Evolutionary conservation across 2,888 invertebrate species (phyloP).

Genomic region (Phymatocera aterrima): DNA sequence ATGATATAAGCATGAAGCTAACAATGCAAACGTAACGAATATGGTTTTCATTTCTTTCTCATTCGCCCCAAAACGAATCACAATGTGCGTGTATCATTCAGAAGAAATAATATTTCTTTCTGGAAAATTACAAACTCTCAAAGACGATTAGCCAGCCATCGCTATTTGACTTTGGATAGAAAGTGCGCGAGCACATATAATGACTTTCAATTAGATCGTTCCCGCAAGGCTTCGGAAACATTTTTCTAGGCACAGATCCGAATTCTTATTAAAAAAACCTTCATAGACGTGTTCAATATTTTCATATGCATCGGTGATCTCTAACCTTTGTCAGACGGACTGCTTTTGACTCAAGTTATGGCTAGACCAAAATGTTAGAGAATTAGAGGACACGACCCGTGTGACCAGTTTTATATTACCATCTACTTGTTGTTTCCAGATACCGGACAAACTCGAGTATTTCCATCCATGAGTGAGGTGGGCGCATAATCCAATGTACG

Average conservation of each 20-base stretch:
- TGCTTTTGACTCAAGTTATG: constrained; percentile 11
- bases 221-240: neutral
- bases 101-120: neutral
- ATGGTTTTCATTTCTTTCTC: neutral
- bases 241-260: neutral
- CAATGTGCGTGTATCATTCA: neutral
- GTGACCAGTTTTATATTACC: neutral
- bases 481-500: neutral
- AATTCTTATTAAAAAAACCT: neutral
- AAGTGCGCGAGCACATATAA: neutral
- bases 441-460: neutral
- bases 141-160: neutral
- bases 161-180: neutral
- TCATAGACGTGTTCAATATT: neutral
- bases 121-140: neutral
- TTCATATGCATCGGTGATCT: constrained; percentile 6
- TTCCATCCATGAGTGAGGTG: too few species aligned
- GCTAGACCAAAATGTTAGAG: neutral
- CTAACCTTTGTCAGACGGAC: constrained; percentile 7
- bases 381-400: neutral
- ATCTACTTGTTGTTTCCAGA: neutral
- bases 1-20: too few species aligned
- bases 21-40: neutral
- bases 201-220: neutral
- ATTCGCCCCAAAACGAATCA: neutral